phyloP scores from a whole-genome alignment of 2,113 vertebrate genomes.

The Nesogale talazaci region DNA sequence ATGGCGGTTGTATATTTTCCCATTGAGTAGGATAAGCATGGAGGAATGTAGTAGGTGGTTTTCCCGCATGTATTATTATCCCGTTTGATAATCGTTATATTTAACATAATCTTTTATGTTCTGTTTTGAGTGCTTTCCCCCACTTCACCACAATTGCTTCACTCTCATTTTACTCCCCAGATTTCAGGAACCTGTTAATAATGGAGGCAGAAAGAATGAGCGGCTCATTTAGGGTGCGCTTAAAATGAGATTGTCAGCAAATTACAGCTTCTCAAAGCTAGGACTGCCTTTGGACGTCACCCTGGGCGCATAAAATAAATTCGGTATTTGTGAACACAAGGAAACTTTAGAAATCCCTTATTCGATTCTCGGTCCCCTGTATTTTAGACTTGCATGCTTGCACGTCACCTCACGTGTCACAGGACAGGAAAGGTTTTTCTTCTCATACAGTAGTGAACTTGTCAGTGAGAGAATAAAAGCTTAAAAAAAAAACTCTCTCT shows the following conservation, averaged over 20 bases:
- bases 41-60: no score
- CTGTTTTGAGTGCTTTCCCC: not conserved
- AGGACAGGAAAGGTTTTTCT: not conserved
- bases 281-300: not conserved
- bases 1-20: no score
- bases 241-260: slow-evolving; percentile 76
- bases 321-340: not conserved
- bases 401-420: not conserved
- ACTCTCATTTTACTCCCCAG: slow-evolving; percentile 58
- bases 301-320: not conserved
- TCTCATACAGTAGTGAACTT: not conserved
- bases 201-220: slow-evolving; percentile 73
- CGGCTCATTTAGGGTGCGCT: slow-evolving; percentile 77
- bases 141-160: not conserved
- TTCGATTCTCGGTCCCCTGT: not conserved
- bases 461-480: not conserved
- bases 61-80: not conserved
- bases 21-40: no score
- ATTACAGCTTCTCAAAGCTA: slow-evolving; percentile 47
- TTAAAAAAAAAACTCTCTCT: not conserved
- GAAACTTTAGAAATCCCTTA: not conserved
- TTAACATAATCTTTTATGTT: slow-evolving; percentile 25
- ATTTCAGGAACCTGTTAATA: slow-evolving; percentile 79
- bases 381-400: not conserved
- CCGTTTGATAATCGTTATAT: not conserved